Conservation (phyloP, 2,113 vertebrate genomes). For the Azemiops feae region DNA sequence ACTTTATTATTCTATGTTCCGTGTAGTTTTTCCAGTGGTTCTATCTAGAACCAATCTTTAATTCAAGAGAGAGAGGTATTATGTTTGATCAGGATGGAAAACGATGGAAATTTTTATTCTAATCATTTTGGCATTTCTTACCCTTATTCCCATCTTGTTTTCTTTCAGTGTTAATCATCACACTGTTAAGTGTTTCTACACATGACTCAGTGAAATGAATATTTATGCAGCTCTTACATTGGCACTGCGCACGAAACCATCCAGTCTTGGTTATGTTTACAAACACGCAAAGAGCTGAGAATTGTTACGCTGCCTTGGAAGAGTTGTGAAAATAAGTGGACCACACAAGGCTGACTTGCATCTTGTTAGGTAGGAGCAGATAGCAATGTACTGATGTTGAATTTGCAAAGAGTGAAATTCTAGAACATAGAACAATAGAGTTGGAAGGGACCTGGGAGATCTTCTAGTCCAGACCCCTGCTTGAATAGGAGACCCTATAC, state of each 20-base stretch:
- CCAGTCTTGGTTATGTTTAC: not conserved
- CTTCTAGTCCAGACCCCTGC: not conserved
- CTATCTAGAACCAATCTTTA: not conserved
- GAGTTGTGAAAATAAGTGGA: not conserved
- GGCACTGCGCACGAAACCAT: not conserved
- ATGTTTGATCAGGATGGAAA: not conserved
- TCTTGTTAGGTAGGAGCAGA: not conserved
- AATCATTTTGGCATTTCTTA: not conserved
- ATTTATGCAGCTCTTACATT: not conserved
- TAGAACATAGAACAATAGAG: not conserved
- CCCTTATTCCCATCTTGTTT: not conserved
- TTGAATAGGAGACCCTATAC: not conserved
- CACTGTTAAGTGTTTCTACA: not conserved
- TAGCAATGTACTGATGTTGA: not conserved
- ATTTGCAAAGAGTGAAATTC: not conserved
- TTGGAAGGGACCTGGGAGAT: not conserved
- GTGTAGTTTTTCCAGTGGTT: not conserved
- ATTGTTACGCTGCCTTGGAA: not conserved
- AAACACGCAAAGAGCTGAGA: not conserved
- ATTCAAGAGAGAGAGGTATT: not conserved
- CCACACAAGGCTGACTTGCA: not conserved
- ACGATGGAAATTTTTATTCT: not conserved
- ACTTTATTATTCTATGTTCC: not conserved
- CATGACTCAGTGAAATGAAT: not conserved
- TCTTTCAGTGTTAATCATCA: not conserved